Conservation (phyloP, 2,797 vertebrate genomes). For the Benthosema pterotum region DNA sequence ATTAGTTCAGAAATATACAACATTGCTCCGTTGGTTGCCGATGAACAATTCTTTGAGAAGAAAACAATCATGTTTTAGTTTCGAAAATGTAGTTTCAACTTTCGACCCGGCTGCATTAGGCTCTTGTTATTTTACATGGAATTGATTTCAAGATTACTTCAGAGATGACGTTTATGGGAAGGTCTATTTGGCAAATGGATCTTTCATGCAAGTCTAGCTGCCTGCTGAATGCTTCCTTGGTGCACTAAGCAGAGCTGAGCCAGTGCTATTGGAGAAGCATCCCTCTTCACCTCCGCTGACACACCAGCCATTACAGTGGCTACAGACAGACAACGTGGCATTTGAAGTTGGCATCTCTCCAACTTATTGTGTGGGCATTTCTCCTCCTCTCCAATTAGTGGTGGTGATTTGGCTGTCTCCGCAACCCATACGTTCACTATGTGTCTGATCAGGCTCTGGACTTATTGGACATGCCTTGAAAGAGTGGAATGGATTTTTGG, state of each 20-base stretch:
- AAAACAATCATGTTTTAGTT: no score
- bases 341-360: slow-evolving; percentile 25
- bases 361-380: slow-evolving; percentile 31
- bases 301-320: slow-evolving; percentile 27
- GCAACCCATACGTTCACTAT: background rate
- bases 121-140: background rate
- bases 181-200: slow-evolving; percentile 8
- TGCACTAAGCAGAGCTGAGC: slow-evolving; percentile 44
- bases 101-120: background rate
- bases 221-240: background rate
- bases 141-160: slow-evolving; percentile 20
- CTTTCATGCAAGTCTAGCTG: slow-evolving; percentile 7
- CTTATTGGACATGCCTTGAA: slow-evolving; percentile 22
- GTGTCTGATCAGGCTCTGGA: slow-evolving; percentile 9
- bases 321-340: slow-evolving; percentile 11
- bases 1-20: no score
- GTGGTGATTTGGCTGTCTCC: slow-evolving; percentile 21
- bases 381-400: slow-evolving; percentile 26
- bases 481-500: background rate
- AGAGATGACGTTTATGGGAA: slow-evolving; percentile 18
- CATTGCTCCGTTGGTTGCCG: background rate
- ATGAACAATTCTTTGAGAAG: background rate
- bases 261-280: slow-evolving; percentile 51
- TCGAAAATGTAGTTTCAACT: no score
- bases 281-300: slow-evolving; percentile 35